Base-by-base conservation (phyloP, 2,797 vertebrate genomes). In the Adrianichthys oophorus region DNA sequence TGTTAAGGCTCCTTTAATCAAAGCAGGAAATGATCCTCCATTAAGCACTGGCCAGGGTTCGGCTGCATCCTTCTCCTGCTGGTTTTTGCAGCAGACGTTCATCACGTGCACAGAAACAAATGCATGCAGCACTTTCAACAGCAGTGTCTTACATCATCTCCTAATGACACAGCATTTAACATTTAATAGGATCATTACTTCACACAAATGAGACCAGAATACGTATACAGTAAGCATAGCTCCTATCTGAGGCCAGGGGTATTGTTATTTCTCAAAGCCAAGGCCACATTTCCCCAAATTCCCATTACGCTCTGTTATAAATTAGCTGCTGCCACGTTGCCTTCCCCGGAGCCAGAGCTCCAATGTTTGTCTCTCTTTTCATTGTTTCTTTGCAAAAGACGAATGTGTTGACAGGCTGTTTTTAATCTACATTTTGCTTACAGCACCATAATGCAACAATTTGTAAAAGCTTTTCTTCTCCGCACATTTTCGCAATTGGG, bases 11-110 rank as follows among this genome's bases (percentile, higher is more conserved):
- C 69, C 47, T 72, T 19, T 52, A 76, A 86, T 86, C 82, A 78
- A 80, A 75, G 67, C 70, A 77, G 82, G 78, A 84, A 77, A 84
- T 84, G 46, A 74, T 76, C 65, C 68, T 59, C 80, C 68, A 80
- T 85, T 82, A 83, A 69, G 76, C 42, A 62, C 72, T 64, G 69
- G 65, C 56, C 60, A 46, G 48, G 41, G 26, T 55, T 68, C 68
- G 73, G 48, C 59, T 75, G 48, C 59, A 45, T 66, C 59, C 59
- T 45, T 46, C 48, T 51, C 63, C 45, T 26, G 50, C 8, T 57
- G 50, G 57, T 59, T 68, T 37, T 73, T 62, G 55, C 45, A 61
- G 41, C 52, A 81, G 45, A 37, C 55, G 61, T 65, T 59, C 48
- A 58, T 65, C 68, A 70, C 48, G 48, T 48, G 48, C 59, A 62